Conservation (phyloP, 1,140 invertebrate genomes). For the Paralvinella palmiformis region DNA sequence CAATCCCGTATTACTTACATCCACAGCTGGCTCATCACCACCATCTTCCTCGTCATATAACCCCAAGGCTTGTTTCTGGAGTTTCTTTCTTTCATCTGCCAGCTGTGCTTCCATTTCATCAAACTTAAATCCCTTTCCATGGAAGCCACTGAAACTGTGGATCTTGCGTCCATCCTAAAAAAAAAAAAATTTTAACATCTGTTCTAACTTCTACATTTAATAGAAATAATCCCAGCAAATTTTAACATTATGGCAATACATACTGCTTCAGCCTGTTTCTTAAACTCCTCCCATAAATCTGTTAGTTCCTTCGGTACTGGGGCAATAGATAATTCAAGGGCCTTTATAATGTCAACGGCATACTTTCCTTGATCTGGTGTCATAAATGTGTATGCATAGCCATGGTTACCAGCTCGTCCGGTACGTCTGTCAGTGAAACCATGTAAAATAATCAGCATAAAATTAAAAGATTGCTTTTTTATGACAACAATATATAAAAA, state of each 20-base stretch:
- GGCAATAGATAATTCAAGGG: slow-evolving; percentile 75
- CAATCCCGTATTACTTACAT: slow-evolving; percentile 56
- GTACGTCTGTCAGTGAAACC: slow-evolving; percentile 57
- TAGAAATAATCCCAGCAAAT: not conserved
- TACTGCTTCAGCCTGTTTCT: slow-evolving; percentile 77
- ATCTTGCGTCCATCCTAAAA: slow-evolving; percentile 76
- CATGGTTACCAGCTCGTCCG: slow-evolving; percentile 91
- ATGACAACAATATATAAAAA: no score
- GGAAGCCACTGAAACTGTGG: slow-evolving; percentile 82
- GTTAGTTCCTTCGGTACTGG: slow-evolving; percentile 69
- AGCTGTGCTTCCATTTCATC: slow-evolving; percentile 96
- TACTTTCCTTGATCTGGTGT: slow-evolving; percentile 89
- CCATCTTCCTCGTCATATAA: slow-evolving; percentile 94
- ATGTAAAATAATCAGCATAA: no score
- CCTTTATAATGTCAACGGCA: slow-evolving; percentile 86
- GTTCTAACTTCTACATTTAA: not conserved
- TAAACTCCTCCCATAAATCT: slow-evolving; percentile 83
- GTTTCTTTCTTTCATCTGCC: slow-evolving; percentile 84
- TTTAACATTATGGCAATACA: slow-evolving; percentile 48
- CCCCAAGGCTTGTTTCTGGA: slow-evolving; percentile 93
- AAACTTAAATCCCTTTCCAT: slow-evolving; percentile 98
- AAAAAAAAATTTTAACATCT: slow-evolving; percentile 15
- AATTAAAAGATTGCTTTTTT: no score
- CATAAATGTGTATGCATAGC: slow-evolving; percentile 91
- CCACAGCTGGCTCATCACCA: slow-evolving; percentile 96